Conservation (phyloP, 2,888 invertebrate genomes). For the Tenthredo scrophulariae region DNA sequence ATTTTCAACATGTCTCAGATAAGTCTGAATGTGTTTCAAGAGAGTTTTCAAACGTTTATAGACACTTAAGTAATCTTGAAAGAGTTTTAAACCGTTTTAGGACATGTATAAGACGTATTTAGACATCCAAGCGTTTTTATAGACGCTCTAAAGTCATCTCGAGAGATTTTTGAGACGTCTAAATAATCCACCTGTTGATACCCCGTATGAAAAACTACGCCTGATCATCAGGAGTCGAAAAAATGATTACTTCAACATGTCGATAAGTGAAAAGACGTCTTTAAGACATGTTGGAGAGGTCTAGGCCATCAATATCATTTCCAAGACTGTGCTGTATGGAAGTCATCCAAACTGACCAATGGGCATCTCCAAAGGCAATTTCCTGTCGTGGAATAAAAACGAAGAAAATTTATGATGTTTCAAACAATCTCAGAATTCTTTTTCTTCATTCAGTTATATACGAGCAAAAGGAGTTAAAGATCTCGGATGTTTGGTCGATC, state of each 20-base stretch:
- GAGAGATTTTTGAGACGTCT: neutral
- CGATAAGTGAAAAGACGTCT: neutral
- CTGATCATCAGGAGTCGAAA: neutral
- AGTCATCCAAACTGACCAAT: neutral
- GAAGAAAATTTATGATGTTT: neutral
- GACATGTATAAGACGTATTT: neutral
- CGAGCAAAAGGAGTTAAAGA: neutral
- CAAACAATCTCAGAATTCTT: neutral
- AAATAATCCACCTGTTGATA: neutral
- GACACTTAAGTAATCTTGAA: neutral
- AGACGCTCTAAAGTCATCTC: neutral
- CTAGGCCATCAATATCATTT: neutral
- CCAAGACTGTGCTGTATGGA: neutral
- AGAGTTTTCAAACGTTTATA: neutral
- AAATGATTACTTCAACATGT: neutral
- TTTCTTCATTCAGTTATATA: neutral
- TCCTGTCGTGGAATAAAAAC: neutral
- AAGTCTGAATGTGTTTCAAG: neutral
- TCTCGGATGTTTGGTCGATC: conserved; percentile 17
- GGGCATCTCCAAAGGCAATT: neutral
- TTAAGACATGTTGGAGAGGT: neutral
- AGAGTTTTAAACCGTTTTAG: neutral
- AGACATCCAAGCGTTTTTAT: neutral
- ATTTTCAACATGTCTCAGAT: neutral
- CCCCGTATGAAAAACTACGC: neutral